Conservation (phyloP, 2,888 invertebrate species). For the Heliconius ismenius region DNA sequence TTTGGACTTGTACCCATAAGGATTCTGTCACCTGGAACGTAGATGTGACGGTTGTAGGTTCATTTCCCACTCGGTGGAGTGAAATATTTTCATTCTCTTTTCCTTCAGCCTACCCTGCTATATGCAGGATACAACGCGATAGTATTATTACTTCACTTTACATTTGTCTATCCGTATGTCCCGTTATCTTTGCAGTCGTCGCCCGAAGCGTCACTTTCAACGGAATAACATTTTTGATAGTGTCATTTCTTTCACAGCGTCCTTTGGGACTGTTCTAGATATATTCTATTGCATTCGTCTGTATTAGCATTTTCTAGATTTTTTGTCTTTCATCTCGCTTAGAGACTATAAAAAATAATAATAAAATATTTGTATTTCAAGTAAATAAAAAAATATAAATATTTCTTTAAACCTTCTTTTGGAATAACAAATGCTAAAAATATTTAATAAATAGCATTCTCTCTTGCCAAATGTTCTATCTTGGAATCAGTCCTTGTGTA, state of each 20-base stretch:
- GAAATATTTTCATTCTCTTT: too few species aligned
- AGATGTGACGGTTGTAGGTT: too few species aligned
- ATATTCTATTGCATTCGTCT: conserved; percentile 49
- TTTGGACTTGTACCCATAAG: too few species aligned
- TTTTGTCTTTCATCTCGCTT: background rate
- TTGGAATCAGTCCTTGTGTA: background rate
- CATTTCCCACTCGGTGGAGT: too few species aligned
- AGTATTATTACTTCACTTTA: background rate
- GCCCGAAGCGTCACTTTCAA: conserved; percentile 39
- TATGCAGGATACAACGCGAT: background rate
- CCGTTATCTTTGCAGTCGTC: conserved; percentile 37
- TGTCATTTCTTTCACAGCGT: conserved; percentile 40
- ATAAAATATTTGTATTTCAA: background rate
- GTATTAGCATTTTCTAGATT: conserved; percentile 36
- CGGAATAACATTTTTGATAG: conserved; percentile 45
- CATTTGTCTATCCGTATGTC: conserved; percentile 24
- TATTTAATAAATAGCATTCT: background rate
- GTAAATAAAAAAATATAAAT: background rate
- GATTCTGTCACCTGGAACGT: too few species aligned
- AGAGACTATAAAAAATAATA: background rate
- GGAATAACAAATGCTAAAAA: background rate
- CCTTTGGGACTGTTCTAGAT: conserved; percentile 38
- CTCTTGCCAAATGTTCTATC: too few species aligned
- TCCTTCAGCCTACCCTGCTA: background rate
- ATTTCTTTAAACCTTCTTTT: too few species aligned